Evolutionary conservation across 1,140 invertebrate genomes (phyloP).

Genomic region (Lethocerus indicus): DNA sequence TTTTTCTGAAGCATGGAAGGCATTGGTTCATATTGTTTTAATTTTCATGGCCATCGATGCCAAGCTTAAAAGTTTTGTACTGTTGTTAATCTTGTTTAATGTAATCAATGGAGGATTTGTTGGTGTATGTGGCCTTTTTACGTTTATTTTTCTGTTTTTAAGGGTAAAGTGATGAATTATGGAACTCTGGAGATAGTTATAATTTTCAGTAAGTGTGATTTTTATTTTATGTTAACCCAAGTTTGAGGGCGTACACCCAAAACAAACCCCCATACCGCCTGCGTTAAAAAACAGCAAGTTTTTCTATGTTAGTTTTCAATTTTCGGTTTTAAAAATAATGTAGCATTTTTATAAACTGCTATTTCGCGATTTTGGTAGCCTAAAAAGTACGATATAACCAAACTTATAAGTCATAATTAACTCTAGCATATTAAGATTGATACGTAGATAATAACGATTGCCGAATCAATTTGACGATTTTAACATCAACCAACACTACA

Average conservation of each 20-base stretch:
- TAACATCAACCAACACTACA: too few species aligned
- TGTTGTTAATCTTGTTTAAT: conserved; percentile 16
- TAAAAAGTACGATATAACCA: too few species aligned
- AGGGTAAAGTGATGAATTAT: conserved; percentile 11
- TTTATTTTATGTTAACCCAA: conserved; percentile 7
- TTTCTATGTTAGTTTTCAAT: background rate
- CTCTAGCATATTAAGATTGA: too few species aligned
- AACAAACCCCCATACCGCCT: conserved; percentile 12
- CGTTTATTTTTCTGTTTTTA: background rate
- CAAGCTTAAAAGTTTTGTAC: conserved; percentile 14
- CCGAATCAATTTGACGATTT: too few species aligned
- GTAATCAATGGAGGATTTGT: conserved; percentile 15
- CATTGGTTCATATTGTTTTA: conserved; percentile 15
- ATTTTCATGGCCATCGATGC: conserved; percentile 17
- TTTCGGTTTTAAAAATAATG: too few species aligned
- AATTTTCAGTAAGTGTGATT: conserved; percentile 9
- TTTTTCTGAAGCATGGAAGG: conserved; percentile 7
- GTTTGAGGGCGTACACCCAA: conserved; percentile 15
- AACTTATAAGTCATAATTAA: too few species aligned
- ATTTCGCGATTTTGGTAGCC: too few species aligned
- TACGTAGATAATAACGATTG: too few species aligned
- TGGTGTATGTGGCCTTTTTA: conserved; percentile 4
- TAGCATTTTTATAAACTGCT: too few species aligned
- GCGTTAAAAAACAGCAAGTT: too few species aligned
- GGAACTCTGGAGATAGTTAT: conserved; percentile 9